Base-by-base conservation (phyloP, 2,888 invertebrate genomes). In the Yponomeuta evonymella region DNA sequence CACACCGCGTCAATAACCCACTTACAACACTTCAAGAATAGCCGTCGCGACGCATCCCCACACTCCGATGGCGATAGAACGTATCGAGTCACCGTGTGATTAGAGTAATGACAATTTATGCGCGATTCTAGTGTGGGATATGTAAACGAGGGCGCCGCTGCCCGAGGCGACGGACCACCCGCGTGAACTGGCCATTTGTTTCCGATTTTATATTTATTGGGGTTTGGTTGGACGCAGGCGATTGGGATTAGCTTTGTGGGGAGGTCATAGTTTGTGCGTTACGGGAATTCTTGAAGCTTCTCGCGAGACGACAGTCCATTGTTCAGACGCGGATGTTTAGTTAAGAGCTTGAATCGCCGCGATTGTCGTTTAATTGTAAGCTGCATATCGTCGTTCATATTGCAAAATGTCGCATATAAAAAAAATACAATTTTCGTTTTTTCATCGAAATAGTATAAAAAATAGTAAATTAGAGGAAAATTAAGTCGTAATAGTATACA, bases 81-180 rank as follows among this genome's bases (percentile, higher is more conserved):
- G 51, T 58, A 58, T 58, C 51, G 51, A 84, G 79, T 83, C 82
- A 86, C 86, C 88, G 83, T 80, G 84, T 87, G 87, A 89, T 89
- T 89, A 85, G 83, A 78, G 84, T 89, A 88, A 90, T 88, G 89
- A 87, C 88, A 89, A 90, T 90, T 90, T 90, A 90, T 89, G 86
- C 82, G 84, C 75, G 79, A 83, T 82, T 81, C 76, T 77, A 82
- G 82, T 84, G 82, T 84, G 81, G 87, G 79, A 88, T 87, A 89
- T 89, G 88, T 89, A 89, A 89, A 88, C 84, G 85, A 88, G 79
- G 79, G 51, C 73, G 64, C 73, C 79, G 67, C 43, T 3, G 36
- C 30, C 15, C 11, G 67, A 23, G 67, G 64, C 64, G 64, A 10
- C 30, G 86, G 89, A 87, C 90, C 89, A 89, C 89, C 88, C 88